These are phyloP conservation scores for Beaufortia kweichowensis DNA, from an alignment of 2,113 vertebrate species.

Conservation along the genomic window DNA sequence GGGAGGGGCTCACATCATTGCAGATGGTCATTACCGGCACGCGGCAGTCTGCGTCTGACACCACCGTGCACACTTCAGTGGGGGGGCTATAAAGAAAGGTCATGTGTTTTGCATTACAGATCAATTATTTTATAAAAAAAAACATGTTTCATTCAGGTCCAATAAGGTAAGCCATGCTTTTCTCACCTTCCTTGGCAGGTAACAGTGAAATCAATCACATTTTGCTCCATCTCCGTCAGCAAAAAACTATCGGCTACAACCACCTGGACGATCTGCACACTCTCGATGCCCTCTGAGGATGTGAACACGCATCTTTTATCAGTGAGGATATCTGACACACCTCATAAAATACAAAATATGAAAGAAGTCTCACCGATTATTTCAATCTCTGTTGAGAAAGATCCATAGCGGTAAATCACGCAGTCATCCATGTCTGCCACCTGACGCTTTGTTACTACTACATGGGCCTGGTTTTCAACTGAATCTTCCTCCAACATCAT, in stretches of 20 bases:
- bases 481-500: slow-evolving; percentile 30
- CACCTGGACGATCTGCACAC: slow-evolving; percentile 84
- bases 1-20: slow-evolving; percentile 73
- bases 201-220: slow-evolving; percentile 84
- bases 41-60: slow-evolving; percentile 82
- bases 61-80: slow-evolving; percentile 85
- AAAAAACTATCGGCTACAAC: slow-evolving; percentile 64
- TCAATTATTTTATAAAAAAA: background rate
- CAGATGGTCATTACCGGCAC: slow-evolving; percentile 76
- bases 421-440: slow-evolving; percentile 70
- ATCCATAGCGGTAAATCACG: slow-evolving; percentile 88
- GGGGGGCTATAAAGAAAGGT: slow-evolving; percentile 71
- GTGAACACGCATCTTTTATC: slow-evolving; percentile 13
- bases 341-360: background rate
- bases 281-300: slow-evolving; percentile 86
- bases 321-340: background rate
- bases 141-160: too few relatives aligned
- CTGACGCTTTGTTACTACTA: slow-evolving; percentile 75
- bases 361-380: slow-evolving; percentile 80
- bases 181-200: slow-evolving; percentile 88
- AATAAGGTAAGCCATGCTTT: background rate
- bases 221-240: slow-evolving; percentile 60
- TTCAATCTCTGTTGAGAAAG: slow-evolving; percentile 80
- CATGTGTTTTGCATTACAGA: background rate
- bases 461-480: slow-evolving; percentile 43